Conservation (phyloP, 92 coral and sea anemone genomes). For the Porites evermanni region DNA sequence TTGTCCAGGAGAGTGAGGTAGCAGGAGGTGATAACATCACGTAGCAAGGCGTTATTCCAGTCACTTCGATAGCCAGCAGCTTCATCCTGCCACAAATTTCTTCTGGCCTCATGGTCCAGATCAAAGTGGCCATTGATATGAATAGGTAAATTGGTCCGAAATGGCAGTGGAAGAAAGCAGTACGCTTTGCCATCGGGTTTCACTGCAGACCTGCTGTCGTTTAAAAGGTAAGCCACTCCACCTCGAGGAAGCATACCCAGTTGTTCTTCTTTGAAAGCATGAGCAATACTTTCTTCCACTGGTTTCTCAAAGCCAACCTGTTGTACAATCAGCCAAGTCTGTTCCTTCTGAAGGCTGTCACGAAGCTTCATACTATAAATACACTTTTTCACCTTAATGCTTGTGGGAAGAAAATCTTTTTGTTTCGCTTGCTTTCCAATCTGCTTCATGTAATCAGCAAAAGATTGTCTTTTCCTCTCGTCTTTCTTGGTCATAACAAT, state of each 20-base stretch:
- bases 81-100: slow-evolving; percentile 73
- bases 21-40: slow-evolving; percentile 66
- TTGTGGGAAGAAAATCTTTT: slow-evolving; percentile 27
- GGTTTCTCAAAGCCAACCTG: slow-evolving; percentile 64
- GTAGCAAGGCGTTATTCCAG: slow-evolving; percentile 68
- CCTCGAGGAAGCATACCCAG: slow-evolving; percentile 80
- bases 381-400: slow-evolving; percentile 32
- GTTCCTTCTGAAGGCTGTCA: slow-evolving; percentile 46
- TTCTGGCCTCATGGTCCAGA: slow-evolving; percentile 70
- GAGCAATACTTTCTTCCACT: neutral
- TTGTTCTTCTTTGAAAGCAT: slow-evolving; percentile 42
- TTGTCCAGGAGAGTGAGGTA: slow-evolving; percentile 60
- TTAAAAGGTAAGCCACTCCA: slow-evolving; percentile 70
- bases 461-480: slow-evolving; percentile 47
- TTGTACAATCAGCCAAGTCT: slow-evolving; percentile 69
- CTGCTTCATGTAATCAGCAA: slow-evolving; percentile 35
- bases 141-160: slow-evolving; percentile 75
- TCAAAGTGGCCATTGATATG: slow-evolving; percentile 90
- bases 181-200: slow-evolving; percentile 44
- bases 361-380: slow-evolving; percentile 51
- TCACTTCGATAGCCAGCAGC: slow-evolving; percentile 58
- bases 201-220: neutral
- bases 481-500: slow-evolving; percentile 51
- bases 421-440: slow-evolving; percentile 26
- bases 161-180: slow-evolving; percentile 84